Evolutionary conservation across 2,797 vertebrate genomes (phyloP).

Genomic region (Sebastes kiyomatsui): DNA sequence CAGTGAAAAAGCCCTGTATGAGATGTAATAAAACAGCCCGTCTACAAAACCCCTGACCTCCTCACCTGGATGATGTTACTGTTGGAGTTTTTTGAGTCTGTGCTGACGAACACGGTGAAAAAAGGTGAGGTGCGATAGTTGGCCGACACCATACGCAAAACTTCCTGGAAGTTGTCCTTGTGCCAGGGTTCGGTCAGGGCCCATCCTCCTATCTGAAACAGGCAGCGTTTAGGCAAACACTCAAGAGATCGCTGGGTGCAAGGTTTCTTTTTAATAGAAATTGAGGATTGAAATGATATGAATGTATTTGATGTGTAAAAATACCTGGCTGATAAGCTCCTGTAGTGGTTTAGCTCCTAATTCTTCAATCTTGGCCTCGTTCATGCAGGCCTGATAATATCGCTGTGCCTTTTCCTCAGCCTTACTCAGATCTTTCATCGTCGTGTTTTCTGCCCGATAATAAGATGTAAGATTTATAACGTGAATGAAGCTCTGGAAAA

Average conservation of each 20-base stretch:
- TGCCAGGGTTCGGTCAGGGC: conserved; percentile 87
- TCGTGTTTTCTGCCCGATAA: conserved; percentile 88
- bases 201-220: conserved; percentile 93
- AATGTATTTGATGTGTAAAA: conserved; percentile 1
- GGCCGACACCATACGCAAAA: conserved; percentile 87
- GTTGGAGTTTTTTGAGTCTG: conserved; percentile 96
- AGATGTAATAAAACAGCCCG: not conserved
- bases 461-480: not conserved
- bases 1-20: not conserved
- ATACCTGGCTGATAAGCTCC: conserved; percentile 91
- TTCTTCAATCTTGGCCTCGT: conserved; percentile 91
- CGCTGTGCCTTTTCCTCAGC: conserved; percentile 92
- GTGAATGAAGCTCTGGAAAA: not conserved
- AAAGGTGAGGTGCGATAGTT: conserved; percentile 91
- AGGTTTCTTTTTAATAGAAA: not conserved
- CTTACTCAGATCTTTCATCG: conserved; percentile 84
- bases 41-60: not conserved
- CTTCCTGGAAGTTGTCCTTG: conserved; percentile 90
- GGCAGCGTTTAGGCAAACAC: not conserved
- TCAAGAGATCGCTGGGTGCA: not conserved
- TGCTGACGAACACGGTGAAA: conserved; percentile 93
- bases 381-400: conserved; percentile 97
- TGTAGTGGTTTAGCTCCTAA: conserved; percentile 88
- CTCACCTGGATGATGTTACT: conserved; percentile 96
- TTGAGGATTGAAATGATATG: not conserved